Evolutionary conservation across 2,113 vertebrate genomes (phyloP), one percentile per base, ranked within the genome.

Genomic region (Aix galericulata): DNA sequence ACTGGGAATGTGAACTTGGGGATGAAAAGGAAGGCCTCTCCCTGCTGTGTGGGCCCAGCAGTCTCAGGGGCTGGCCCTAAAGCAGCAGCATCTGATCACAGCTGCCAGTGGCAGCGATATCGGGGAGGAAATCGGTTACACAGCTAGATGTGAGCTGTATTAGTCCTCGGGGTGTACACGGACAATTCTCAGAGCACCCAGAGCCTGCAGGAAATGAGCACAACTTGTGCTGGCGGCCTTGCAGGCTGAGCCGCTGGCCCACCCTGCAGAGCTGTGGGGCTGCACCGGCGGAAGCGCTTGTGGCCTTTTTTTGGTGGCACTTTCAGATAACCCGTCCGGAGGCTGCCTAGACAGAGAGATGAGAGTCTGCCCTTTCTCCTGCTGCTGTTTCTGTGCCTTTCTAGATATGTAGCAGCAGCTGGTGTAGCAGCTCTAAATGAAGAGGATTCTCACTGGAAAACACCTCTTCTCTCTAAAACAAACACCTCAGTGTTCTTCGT

Each of bases 251-350:
- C 53, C 36, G 40, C 52, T 53, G 68, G 32, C 69, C 63, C 0
- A 0, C 50, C 55, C 27, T 9, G 38, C 17, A 32, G 25, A 74
- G 87, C 42, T 29, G 32, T 0, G 5, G 38, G 32, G 50, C 85
- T 80, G 55, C 22, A 52, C 22, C 63, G 38, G 64, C 0, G 0
- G 88, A 64, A 90, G 48, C 2, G 74, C 52, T 25, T 0, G 0
- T 67, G 64, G 34, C 27, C 20, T 86, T 88, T 89, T 60, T 78
- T 87, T 2, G 0, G 27, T 77, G 69, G 48, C 0, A 1, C 15
- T 73, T 91, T 84, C 58, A 82, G 44, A 58, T 58, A 78, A 69
- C 42, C 40, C 48, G 16, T 11, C 0, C 0, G 20, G 76, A 91
- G 48, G 48, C 72, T 40, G 36, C 2, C 5, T 34, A 52, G 74